Evolutionary conservation across 1,140 invertebrate genomes (phyloP), one percentile per base, ranked within the genome.

Genomic region (Oncopodura yosiiana): DNA sequence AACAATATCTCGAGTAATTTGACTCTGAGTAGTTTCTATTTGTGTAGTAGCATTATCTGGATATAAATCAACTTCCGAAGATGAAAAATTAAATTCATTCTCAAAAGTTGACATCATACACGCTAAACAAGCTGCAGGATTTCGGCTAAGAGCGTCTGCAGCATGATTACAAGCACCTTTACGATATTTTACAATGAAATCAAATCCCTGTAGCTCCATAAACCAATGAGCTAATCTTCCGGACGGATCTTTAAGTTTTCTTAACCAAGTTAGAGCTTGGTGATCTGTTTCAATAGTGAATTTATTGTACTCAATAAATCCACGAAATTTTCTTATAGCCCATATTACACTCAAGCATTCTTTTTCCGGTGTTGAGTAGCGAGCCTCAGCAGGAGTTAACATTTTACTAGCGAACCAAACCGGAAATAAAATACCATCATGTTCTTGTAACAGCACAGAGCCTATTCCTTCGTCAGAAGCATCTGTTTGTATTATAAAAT

Each of bases 211-310:
- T 24, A 78, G 53, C 57, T 69, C 66, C 8, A 77, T 27, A 45
- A 70, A 55, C 75, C 75, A 78, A n/a, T 74, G 51, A 2, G 70
- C 69, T 18, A 78, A 53, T 36, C 73, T 39, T 37, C 67, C 69
- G 1, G 57, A 64, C 1, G 71, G 65, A 49, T 74, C 68, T 56
- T 69, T 71, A 2, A 73, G 60, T 2, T 66, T 66, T 21, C 66
- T 57, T 4, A 78, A 61, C 69, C 71, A 78, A 26, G 59, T 56
- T 3, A 77, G 55, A 0, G 73, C 70, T 61, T 66, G 65, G 58
- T 79, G 72, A 56, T 79, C 74, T 1, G 73, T 78, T 12, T 71
- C 48, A 1, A 79, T 66, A 18, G 60, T 71, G 56, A 78, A 79
- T 44, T 72, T 67, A 29, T 45, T 66, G n/a, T 71, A 71, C 49